Conservation (phyloP, 2,888 invertebrate genomes). For the Drosophila algonquin region DNA sequence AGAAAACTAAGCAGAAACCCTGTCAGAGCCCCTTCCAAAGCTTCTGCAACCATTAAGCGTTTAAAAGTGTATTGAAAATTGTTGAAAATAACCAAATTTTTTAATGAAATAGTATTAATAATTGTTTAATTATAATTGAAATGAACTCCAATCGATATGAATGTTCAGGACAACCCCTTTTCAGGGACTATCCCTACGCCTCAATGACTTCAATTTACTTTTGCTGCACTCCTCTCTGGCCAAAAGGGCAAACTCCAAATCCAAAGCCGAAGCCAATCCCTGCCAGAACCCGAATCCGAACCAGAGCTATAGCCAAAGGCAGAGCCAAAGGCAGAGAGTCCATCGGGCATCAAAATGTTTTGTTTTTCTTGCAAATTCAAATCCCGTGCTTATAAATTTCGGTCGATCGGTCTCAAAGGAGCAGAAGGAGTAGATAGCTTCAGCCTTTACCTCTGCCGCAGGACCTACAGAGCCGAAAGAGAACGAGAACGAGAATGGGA, state of each 20-base stretch:
- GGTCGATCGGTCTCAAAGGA: conserved; percentile 17
- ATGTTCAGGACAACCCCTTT: conserved; percentile 2
- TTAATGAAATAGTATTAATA: background rate
- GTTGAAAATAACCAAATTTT: background rate
- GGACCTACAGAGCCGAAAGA: conserved; percentile 3
- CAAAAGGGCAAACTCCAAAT: conserved; percentile 41
- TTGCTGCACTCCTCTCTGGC: conserved; percentile 9
- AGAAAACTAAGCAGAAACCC: too few species aligned
- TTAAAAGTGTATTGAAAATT: too few species aligned
- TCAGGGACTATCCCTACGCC: background rate
- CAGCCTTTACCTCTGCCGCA: background rate
- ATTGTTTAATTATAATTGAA: background rate
- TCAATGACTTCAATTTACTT: conserved; percentile 60
- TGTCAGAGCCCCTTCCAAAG: too few species aligned
- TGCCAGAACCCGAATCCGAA: conserved; percentile 8
- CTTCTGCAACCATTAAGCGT: too few species aligned
- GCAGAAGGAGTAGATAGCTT: conserved; percentile 16
- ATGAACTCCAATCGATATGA: background rate
- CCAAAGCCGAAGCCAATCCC: conserved; percentile 21
- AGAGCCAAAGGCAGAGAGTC: conserved; percentile 7
- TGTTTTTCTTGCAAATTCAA: conserved; percentile 64
- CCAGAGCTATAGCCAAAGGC: too few species aligned
- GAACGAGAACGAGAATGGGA: background rate
- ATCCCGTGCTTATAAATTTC: conserved; percentile 49
- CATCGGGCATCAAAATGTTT: conserved; percentile 15